These are phyloP conservation scores for Antigone vipio DNA, from an alignment of 2,113 vertebrate species.

Conservation along the genomic window DNA sequence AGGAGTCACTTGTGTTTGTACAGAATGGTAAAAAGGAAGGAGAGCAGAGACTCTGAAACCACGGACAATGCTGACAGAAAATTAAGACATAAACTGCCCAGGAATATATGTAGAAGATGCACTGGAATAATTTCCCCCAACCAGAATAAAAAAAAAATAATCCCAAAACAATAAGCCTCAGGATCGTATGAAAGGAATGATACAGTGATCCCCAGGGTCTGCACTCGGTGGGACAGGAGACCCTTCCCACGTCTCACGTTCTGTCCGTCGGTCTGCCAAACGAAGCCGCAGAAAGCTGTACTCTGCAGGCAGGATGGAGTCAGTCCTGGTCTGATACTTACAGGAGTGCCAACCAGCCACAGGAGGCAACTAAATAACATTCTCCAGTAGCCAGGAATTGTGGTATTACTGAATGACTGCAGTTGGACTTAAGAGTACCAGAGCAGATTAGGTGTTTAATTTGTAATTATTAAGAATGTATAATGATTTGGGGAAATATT, in stretches of 20 bases:
- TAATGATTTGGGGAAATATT: neutral
- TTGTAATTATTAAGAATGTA: neutral
- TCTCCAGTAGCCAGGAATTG: neutral
- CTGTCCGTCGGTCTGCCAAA: fast-evolving
- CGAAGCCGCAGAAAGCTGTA: neutral
- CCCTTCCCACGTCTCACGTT: neutral
- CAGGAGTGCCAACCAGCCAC: neutral
- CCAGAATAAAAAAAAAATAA: no score
- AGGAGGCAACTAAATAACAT: neutral
- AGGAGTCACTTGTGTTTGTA: neutral
- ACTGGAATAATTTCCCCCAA: neutral
- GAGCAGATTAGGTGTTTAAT: neutral
- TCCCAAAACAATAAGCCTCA: neutral
- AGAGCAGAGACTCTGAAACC: neutral
- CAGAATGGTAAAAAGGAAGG: neutral
- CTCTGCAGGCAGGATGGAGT: neutral
- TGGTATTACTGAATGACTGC: neutral
- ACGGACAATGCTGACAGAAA: neutral
- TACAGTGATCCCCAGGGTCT: neutral
- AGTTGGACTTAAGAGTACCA: neutral
- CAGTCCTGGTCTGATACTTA: neutral
- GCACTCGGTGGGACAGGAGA: neutral
- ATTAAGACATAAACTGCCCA: neutral
- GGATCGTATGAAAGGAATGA: neutral
- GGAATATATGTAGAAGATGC: neutral